Base-by-base conservation (phyloP, 2,113 vertebrate species). In the Clupea harengus region DNA sequence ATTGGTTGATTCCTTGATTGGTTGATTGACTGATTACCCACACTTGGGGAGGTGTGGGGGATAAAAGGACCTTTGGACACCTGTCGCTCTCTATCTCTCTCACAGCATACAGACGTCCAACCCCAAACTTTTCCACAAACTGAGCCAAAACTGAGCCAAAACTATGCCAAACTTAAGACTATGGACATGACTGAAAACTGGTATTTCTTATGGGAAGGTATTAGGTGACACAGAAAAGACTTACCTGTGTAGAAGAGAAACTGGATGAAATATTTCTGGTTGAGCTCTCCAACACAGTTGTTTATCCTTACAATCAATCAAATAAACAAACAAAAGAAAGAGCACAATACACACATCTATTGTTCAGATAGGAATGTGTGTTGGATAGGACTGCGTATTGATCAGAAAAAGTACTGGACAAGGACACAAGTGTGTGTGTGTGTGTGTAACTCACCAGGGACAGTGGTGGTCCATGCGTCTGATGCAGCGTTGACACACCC, bases 261-360 rank as follows among this genome's bases (percentile, higher is more conserved):
- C 94, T 97, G 96, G 91, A 97, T 96, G 87, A 97, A 97, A 87
- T 96, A 96, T 86, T 96, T 96, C 89, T 97, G 96, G 92, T 97
- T 97, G 0, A 97, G 85, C 54, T 96, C 96, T 39, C 96, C 95
- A 0, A 96, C 95, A 85, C 96, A 96, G 85, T 96, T 96, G 86
- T 97, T 96, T 83, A 97, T 97, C 96, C 96, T 45, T 3, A 89
- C 39, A 39, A 39, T 39, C 39, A 39, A 39, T 39, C 39, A 89
- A 81, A 88, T 6, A 88, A 11, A 22, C 25, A 28, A 15, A 45
- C 54, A 57, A 85, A 49, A 72, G 25, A 28, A 28, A 10, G 64
- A 28, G 64, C 25, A 28, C 64, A 32, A 72, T 11, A 67, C 17
- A n/a, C 15, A 54, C 18, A 54, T 67, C 22, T 67, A 67, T n/a